Conservation (phyloP, 2,113 vertebrate species). For the Carlito syrichta region DNA sequence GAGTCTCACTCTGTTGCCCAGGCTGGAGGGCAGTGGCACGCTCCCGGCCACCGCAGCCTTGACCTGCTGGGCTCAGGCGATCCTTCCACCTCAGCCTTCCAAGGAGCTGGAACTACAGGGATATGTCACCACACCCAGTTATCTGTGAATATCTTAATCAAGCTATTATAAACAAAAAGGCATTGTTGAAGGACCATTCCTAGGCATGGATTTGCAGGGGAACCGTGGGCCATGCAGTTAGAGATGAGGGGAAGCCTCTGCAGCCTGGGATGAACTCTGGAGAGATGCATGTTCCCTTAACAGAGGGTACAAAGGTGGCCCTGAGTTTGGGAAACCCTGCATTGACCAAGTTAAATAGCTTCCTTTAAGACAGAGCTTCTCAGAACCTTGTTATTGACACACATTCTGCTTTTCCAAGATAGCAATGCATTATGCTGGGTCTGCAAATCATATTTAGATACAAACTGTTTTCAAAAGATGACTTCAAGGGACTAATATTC, state of each 20-base stretch:
- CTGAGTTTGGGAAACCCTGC: background rate
- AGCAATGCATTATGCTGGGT: background rate
- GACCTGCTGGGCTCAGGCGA: too few species aligned
- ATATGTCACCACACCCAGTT: too few species aligned
- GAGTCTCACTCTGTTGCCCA: too few species aligned
- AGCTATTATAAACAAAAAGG: background rate
- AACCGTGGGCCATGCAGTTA: background rate
- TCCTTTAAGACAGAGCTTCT: background rate
- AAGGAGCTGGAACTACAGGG: too few species aligned
- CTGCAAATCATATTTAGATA: constrained; percentile 12
- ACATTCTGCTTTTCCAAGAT: background rate
- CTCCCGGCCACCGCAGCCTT: too few species aligned
- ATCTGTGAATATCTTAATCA: background rate
- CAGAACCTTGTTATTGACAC: background rate
- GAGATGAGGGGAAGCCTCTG: background rate
- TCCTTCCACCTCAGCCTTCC: too few species aligned
- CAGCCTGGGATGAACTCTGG: background rate
- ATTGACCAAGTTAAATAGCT: background rate
- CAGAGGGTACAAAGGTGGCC: background rate
- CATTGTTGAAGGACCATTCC: background rate
- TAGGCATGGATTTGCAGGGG: background rate
- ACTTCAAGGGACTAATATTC: constrained; percentile 24
- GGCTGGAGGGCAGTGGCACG: too few species aligned
- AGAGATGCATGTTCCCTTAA: background rate
- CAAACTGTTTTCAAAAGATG: background rate